These are phyloP conservation scores for Hypercompe scribonia DNA, from an alignment of 2,888 invertebrate species.

Conservation along the genomic window DNA sequence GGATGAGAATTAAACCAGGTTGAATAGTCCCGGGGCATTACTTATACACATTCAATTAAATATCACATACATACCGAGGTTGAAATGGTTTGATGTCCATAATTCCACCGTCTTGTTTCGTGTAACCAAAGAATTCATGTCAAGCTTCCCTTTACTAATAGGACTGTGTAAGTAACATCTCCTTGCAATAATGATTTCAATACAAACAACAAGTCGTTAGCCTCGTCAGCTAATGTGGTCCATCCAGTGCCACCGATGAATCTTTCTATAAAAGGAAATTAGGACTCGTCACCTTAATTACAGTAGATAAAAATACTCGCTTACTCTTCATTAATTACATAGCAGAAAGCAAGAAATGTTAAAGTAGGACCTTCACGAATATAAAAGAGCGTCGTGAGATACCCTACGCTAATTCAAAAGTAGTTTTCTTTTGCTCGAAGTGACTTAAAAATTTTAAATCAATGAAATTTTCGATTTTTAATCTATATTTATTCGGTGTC, in stretches of 20 bases:
- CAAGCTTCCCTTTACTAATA: background rate
- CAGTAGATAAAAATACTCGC: background rate
- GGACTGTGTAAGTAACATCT: conserved; percentile 24
- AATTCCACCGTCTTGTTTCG: background rate
- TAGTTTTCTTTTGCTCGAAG: too few relatives aligned
- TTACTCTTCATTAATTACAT: too few relatives aligned
- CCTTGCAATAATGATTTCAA: conserved; percentile 27
- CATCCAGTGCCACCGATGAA: conserved; percentile 40
- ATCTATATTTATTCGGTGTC: too few relatives aligned
- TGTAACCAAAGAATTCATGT: background rate
- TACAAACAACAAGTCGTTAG: conserved; percentile 34
- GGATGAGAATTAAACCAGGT: too few relatives aligned
- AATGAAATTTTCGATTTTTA: too few relatives aligned
- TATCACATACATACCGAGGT: conserved; percentile 16
- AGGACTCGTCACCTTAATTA: too few relatives aligned
- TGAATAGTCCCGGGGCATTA: too few relatives aligned
- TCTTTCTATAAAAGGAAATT: conserved; percentile 22
- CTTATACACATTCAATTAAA: background rate
- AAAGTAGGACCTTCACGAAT: too few relatives aligned
- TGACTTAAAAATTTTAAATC: too few relatives aligned
- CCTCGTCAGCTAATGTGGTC: conserved; percentile 37
- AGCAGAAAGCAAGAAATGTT: too few relatives aligned
- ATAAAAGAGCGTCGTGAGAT: too few relatives aligned
- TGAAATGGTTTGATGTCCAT: background rate
- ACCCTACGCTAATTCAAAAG: too few relatives aligned